Evolutionary conservation across 2,888 invertebrate genomes (phyloP), one percentile per base, ranked within the genome.

Genomic region (Brenthis hecate): DNA sequence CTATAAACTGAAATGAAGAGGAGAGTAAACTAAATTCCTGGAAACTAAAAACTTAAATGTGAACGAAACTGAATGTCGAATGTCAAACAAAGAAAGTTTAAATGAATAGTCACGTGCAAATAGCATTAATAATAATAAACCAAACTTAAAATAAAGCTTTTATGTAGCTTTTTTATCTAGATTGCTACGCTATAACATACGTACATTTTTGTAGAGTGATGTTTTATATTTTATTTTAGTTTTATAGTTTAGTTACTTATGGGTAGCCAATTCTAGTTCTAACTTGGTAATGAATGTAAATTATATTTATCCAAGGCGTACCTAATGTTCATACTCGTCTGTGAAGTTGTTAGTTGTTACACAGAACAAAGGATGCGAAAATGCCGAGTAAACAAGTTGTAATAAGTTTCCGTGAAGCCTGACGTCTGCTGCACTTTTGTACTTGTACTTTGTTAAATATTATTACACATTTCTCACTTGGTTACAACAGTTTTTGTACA

Each of bases 371-470:
- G 87, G 85, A 84, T 81, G 81, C 71, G 78, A 80, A 85, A 86
- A 83, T 83, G 80, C 80, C 80, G 81, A 82, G 85, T 89, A 89
- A 90, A 91, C 89, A 90, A 89, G 87, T 88, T 90, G 88, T 85
- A 86, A 86, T 87, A 88, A 89, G 89, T 89, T 90, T 72, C 72
- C 11, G 71, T 36, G 68, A 60, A 71, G 69, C 32, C 61, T 71
- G 65, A 72, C 69, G 63, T 74, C 61, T 72, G 66, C 64, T 66
- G 69, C 63, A 71, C 69, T 69, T 73, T 65, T 66, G 57, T 55
- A 56, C 48, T 28, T 50, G 32, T 36, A 60, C 32, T 56, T 67
- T 53, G 58, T 53, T 64, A 63, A 68, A 64, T 58, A 23, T 51
- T 36, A 63, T 68, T 43, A 43, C 57, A 54, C 50, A 43, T 43